A percentile compares a stretch with the other conserved stretches of the same genome.
Conservation (phyloP, 2,888 invertebrate genomes). For the Sicus ferrugineus region DNA sequence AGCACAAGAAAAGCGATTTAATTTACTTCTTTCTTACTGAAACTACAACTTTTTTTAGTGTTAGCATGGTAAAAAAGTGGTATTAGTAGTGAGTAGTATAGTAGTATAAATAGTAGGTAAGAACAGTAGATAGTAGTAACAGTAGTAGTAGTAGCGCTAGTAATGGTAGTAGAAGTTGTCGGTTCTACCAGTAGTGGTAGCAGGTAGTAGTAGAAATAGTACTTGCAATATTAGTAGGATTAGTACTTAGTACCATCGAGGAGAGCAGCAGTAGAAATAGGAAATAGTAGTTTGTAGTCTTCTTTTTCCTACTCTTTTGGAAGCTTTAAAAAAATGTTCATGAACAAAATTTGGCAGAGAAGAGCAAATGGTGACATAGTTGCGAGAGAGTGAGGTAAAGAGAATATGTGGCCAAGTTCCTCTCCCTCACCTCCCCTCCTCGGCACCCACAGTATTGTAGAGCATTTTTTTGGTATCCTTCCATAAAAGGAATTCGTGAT, state of each 20-base stretch:
- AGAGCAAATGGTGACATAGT: background rate
- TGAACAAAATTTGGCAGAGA: slow-evolving; percentile 2
- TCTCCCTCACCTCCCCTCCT: too few species aligned
- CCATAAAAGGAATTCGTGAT: too few species aligned
- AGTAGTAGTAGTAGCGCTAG: too few species aligned
- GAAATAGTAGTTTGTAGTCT: too few species aligned
- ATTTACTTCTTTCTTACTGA: background rate
- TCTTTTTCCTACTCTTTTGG: background rate
- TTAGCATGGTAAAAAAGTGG: background rate
- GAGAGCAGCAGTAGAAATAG: too few species aligned
- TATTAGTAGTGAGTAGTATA: too few species aligned
- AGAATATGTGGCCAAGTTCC: too few species aligned
- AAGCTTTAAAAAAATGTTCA: slow-evolving; percentile 11
- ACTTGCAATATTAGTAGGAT: background rate
- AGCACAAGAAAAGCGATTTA: too few species aligned
- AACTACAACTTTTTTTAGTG: background rate
- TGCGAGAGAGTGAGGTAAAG: background rate
- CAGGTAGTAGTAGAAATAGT: background rate
- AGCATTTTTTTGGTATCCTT: too few species aligned
- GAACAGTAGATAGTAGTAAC: too few species aligned
- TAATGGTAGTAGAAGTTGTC: background rate
- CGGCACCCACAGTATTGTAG: too few species aligned
- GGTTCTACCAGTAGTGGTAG: background rate
- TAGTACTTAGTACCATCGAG: background rate
- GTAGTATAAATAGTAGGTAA: too few species aligned